These are phyloP conservation scores for Sitodiplosis mosellana DNA, from an alignment of 1,140 invertebrate genomes.

Conservation along the genomic window DNA sequence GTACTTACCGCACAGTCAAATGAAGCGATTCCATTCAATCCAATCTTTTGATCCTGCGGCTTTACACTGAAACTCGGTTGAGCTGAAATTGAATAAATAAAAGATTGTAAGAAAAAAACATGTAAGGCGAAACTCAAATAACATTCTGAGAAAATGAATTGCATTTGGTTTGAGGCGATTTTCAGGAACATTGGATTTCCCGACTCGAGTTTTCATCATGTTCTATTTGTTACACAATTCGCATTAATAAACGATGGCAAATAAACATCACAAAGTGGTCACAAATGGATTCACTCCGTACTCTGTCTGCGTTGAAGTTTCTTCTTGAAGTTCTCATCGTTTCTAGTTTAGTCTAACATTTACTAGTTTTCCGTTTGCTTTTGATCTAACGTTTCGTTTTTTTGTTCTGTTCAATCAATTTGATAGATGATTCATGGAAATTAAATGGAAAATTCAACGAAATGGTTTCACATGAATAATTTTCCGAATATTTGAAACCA, in stretches of 20 bases:
- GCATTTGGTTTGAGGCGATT: no score
- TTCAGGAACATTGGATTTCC: no score
- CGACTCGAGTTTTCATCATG: no score
- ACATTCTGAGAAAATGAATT: no score
- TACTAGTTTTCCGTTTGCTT: not conserved
- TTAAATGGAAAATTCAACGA: not conserved
- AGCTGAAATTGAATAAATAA: slow-evolving; percentile 33
- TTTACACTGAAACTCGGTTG: slow-evolving; percentile 57
- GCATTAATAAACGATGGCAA: not conserved
- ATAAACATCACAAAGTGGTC: not conserved
- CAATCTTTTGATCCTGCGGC: slow-evolving; percentile 59
- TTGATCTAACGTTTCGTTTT: not conserved
- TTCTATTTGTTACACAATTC: not conserved
- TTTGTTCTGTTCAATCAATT: not conserved
- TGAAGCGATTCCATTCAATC: slow-evolving; percentile 52
- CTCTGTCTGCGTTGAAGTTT: no score
- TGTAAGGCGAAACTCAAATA: no score
- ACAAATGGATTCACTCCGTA: not conserved
- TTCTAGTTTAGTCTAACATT: no score
- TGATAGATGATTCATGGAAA: not conserved
- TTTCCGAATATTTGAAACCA: no score
- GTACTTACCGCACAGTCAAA: no score
- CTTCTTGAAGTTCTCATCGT: no score
- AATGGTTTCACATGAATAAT: no score
- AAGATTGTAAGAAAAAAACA: no score